phyloP scores from a whole-genome alignment of 2,113 vertebrate genomes.

The Bombycilla garrulus region DNA sequence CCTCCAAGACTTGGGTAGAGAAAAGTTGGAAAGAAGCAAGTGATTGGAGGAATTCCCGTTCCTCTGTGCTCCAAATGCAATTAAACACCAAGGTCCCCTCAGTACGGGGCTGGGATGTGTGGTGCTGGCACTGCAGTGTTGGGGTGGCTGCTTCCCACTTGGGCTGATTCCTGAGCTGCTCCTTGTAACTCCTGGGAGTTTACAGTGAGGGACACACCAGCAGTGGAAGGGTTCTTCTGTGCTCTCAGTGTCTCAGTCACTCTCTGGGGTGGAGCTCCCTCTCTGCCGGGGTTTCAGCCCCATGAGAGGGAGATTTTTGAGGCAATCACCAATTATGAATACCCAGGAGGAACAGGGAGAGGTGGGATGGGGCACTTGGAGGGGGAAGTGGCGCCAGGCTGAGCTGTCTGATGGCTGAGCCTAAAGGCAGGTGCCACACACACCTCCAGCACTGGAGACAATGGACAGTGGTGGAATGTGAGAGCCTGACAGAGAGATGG shows the following conservation, averaged over 20 bases:
- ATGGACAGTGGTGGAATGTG: too few relatives aligned
- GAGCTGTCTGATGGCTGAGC: accelerated
- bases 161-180: neutral
- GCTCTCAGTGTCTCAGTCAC: accelerated
- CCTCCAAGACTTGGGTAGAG: neutral
- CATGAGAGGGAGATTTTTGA: neutral
- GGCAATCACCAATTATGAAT: neutral
- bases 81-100: neutral
- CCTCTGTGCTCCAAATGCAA: neutral
- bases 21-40: neutral
- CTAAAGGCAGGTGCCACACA: accelerated
- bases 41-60: neutral
- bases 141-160: neutral
- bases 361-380: accelerated
- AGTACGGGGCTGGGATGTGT: accelerated
- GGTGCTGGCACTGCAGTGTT: neutral
- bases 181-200: neutral
- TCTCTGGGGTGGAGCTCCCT: neutral
- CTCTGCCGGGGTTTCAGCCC: neutral
- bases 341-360: neutral
- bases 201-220: neutral
- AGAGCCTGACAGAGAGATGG: too few relatives aligned
- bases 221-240: accelerated
- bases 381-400: neutral
- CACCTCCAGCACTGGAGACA: accelerated